Conservation (phyloP, 1,140 invertebrate genomes). For the Lethocerus indicus region DNA sequence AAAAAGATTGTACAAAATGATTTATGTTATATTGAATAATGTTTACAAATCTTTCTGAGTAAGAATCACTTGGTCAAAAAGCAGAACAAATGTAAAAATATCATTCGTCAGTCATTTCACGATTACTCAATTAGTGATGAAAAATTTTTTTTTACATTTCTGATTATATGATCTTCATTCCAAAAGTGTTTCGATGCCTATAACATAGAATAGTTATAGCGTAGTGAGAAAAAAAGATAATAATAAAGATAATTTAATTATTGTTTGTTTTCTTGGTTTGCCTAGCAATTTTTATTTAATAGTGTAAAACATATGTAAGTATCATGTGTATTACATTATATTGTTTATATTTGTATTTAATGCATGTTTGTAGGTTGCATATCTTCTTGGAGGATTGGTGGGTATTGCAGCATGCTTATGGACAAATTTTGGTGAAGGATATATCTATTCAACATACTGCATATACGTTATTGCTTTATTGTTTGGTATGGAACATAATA, state of each 20-base stretch:
- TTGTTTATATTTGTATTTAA: background rate
- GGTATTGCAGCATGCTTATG: constrained; percentile 45
- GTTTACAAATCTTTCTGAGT: constrained; percentile 1
- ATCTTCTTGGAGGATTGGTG: constrained; percentile 44
- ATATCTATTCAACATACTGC: constrained; percentile 37
- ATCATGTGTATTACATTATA: background rate
- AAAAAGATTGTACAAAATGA: too few species aligned
- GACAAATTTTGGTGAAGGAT: constrained; percentile 42
- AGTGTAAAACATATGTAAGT: background rate
- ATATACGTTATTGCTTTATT: constrained; percentile 59
- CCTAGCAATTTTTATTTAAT: too few species aligned
- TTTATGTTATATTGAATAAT: constrained; percentile 1
- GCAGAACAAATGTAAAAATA: background rate
- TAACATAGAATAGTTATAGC: too few species aligned
- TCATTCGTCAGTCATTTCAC: too few species aligned
- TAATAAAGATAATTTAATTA: too few species aligned
- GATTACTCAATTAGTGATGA: too few species aligned
- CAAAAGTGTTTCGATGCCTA: too few species aligned
- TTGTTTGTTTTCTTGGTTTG: too few species aligned
- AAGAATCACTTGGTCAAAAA: background rate
- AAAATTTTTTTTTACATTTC: too few species aligned
- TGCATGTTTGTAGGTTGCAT: constrained; percentile 34
- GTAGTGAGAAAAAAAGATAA: too few species aligned
- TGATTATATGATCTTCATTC: too few species aligned
- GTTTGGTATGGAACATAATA: constrained; percentile 60